Evolutionary conservation across 2,797 vertebrate genomes (phyloP).

Genomic region (Erethizon dorsatum): DNA sequence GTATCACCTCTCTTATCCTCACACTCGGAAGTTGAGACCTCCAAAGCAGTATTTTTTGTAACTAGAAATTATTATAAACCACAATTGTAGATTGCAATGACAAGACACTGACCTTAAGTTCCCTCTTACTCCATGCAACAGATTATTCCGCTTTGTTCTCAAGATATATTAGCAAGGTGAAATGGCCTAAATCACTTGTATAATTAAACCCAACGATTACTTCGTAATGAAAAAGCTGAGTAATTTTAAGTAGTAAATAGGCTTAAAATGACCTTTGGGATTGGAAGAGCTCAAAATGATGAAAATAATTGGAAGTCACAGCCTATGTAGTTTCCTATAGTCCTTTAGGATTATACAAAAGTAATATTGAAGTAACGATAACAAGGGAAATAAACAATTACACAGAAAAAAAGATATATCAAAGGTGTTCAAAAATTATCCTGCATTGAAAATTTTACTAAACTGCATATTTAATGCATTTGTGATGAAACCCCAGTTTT

Average conservation of each 20-base stretch:
- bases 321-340: constrained; percentile 47
- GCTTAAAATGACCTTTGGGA: constrained; percentile 83
- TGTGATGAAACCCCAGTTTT: neutral
- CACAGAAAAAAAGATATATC: neutral
- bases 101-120: neutral
- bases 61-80: neutral
- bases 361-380: neutral
- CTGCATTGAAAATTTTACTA: neutral
- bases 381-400: neutral
- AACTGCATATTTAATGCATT: neutral
- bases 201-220: constrained; percentile 83
- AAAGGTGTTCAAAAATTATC: neutral
- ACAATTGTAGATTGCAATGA: neutral
- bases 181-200: constrained; percentile 75
- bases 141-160: constrained; percentile 28
- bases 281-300: constrained; percentile 62
- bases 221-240: constrained; percentile 53
- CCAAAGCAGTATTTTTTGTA: neutral
- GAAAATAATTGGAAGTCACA: constrained; percentile 67
- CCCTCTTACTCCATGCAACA: neutral
- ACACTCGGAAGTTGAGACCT: neutral
- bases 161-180: constrained; percentile 73
- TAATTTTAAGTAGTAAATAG: constrained; percentile 82
- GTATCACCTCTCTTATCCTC: neutral
- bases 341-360: constrained; percentile 39